phyloP scores from a whole-genome alignment of 2,113 vertebrate species.

The Syngnathus floridae region DNA sequence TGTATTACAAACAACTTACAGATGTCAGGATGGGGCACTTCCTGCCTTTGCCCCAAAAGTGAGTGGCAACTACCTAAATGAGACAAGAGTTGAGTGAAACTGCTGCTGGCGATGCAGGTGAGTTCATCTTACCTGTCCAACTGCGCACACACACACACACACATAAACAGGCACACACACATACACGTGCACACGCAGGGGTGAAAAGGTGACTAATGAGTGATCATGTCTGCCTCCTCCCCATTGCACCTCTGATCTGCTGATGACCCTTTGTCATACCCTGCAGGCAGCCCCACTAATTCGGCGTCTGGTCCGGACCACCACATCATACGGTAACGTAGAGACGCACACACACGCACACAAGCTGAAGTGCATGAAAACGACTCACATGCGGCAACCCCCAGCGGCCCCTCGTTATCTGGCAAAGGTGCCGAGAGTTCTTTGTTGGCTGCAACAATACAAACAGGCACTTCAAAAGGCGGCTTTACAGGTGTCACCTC shows the following conservation, averaged over 20 bases:
- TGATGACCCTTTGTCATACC: constrained; percentile 44
- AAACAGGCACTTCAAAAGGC: constrained; percentile 70
- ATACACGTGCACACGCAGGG: constrained; percentile 7
- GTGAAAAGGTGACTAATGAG: constrained; percentile 62
- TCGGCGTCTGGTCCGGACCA: not conserved
- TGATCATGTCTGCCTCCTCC: constrained; percentile 43
- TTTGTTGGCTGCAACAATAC: constrained; percentile 68
- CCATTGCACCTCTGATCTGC: constrained; percentile 17
- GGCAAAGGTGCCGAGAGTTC: constrained; percentile 63
- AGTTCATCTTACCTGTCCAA: constrained; percentile 38
- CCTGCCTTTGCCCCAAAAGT: not conserved
- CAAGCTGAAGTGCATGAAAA: constrained; percentile 13
- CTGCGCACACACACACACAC: not conserved
- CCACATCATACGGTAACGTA: constrained; percentile 21
- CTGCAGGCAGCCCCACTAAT: constrained; percentile 19
- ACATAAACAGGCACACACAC: not conserved
- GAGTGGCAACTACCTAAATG: not conserved
- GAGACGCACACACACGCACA: not conserved
- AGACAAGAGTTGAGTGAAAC: constrained; percentile 8
- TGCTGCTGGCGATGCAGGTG: constrained; percentile 12
- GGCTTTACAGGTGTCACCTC: constrained; percentile 62
- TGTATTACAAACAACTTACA: not conserved
- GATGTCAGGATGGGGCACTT: not conserved
- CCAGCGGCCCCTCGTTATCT: constrained; percentile 25
- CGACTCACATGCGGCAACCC: constrained; percentile 6